Conservation (phyloP, 2,113 vertebrate species). For the Phoenicopterus ruber region DNA sequence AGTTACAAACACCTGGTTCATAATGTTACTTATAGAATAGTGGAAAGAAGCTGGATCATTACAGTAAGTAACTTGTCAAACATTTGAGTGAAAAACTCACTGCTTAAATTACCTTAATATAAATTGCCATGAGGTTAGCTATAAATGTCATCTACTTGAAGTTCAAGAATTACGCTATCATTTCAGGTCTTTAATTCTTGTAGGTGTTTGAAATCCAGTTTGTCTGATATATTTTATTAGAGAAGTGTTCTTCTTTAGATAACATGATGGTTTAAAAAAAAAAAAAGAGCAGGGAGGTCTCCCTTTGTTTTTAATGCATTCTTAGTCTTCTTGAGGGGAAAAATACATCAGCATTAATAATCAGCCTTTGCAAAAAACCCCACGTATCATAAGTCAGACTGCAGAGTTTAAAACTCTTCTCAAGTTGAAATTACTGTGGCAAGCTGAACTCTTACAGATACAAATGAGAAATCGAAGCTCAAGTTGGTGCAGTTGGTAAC, state of each 20-base stretch:
- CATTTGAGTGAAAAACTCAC: background rate
- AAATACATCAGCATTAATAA: background rate
- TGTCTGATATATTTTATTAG: background rate
- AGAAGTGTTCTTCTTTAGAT: background rate
- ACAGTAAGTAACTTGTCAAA: background rate
- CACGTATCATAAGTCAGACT: accelerated
- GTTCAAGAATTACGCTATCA: background rate
- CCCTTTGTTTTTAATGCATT: background rate
- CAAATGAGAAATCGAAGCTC: background rate
- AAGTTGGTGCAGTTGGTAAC: background rate
- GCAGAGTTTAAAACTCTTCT: background rate
- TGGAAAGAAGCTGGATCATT: background rate
- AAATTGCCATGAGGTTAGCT: background rate
- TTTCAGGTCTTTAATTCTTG: background rate
- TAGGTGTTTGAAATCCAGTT: background rate
- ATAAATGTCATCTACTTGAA: accelerated
- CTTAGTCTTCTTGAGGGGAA: background rate
- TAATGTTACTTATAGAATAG: background rate
- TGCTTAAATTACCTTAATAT: background rate
- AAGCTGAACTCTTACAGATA: background rate
- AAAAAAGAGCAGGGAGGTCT: background rate
- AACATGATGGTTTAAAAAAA: background rate
- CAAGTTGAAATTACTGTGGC: background rate
- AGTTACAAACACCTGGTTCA: background rate
- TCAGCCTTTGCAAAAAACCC: background rate